phyloP scores from a whole-genome alignment of 92 coral and sea anemone genomes.

The Phymanthus crucifer region DNA sequence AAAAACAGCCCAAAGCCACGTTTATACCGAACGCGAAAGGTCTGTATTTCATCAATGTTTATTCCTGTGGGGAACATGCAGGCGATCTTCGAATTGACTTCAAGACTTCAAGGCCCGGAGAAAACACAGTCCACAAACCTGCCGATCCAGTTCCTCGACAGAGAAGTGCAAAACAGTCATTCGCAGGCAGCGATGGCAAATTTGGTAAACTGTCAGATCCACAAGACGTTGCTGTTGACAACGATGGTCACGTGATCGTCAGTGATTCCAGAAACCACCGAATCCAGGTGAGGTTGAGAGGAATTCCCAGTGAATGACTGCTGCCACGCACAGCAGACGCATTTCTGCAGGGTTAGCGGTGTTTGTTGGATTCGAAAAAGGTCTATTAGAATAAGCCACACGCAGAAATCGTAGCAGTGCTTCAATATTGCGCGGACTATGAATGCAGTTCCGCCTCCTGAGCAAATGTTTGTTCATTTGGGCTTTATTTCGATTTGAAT shows the following conservation, averaged over 20 bases:
- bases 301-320: too few relatives aligned
- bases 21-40: constrained; percentile 62
- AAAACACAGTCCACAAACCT: constrained; percentile 2
- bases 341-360: too few relatives aligned
- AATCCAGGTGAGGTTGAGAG: constrained; percentile 65
- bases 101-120: not conserved
- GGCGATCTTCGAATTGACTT: constrained; percentile 71
- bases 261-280: constrained; percentile 90
- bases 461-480: too few relatives aligned
- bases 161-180: constrained; percentile 76
- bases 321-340: too few relatives aligned
- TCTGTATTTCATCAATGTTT: constrained; percentile 44
- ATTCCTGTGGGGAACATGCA: constrained; percentile 53
- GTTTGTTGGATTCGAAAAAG: too few relatives aligned
- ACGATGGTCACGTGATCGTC: constrained; percentile 80
- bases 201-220: constrained; percentile 88
- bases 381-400: not conserved
- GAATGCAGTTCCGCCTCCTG: too few relatives aligned
- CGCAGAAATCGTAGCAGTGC: too few relatives aligned
- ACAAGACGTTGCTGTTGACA: constrained; percentile 86
- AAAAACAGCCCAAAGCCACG: constrained; percentile 37
- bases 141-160: constrained; percentile 59
- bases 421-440: too few relatives aligned
- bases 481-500: too few relatives aligned
- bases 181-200: constrained; percentile 74